These are phyloP conservation scores for Ormyrus pomaceus DNA, from an alignment of 2,888 invertebrate genomes.

Conservation along the genomic window DNA sequence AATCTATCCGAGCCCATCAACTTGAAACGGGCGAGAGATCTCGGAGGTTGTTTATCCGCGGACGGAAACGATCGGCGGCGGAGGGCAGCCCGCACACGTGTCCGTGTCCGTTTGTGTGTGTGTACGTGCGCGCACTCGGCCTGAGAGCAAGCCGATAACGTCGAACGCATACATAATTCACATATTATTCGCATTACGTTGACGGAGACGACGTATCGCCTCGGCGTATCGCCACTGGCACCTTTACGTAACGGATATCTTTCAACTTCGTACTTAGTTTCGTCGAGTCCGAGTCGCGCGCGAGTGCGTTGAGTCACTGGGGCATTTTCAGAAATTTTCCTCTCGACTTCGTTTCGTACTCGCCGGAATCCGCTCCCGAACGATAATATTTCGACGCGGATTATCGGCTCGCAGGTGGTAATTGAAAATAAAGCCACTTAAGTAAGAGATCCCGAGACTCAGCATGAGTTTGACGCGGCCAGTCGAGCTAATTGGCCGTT, in stretches of 20 bases:
- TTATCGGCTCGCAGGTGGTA: too few relatives aligned
- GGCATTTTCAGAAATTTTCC: too few relatives aligned
- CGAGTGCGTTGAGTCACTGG: too few relatives aligned
- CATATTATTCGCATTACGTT: constrained; percentile 65
- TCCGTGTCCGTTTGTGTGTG: not conserved
- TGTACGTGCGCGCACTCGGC: constrained; percentile 30
- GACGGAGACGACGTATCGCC: constrained; percentile 60
- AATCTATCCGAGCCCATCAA: not conserved
- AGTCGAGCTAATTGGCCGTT: constrained; percentile 9
- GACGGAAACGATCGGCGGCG: constrained; percentile 23
- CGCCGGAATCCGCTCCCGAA: not conserved
- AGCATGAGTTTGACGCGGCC: constrained; percentile 2
- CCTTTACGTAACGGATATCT: constrained; percentile 65
- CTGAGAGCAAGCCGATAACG: constrained; percentile 61
- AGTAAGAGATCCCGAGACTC: constrained; percentile 19
- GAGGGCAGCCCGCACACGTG: too few relatives aligned
- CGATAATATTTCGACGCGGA: too few relatives aligned
- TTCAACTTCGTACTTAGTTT: too few relatives aligned
- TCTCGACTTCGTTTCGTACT: too few relatives aligned
- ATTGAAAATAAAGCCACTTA: not conserved
- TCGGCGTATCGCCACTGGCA: constrained; percentile 60
- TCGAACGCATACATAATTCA: constrained; percentile 71
- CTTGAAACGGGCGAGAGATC: not conserved
- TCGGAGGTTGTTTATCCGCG: not conserved
- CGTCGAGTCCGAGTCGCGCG: too few relatives aligned